These are phyloP conservation scores for Saguinus midas DNA, from an alignment of 2,113 vertebrate genomes.

Conservation along the genomic window DNA sequence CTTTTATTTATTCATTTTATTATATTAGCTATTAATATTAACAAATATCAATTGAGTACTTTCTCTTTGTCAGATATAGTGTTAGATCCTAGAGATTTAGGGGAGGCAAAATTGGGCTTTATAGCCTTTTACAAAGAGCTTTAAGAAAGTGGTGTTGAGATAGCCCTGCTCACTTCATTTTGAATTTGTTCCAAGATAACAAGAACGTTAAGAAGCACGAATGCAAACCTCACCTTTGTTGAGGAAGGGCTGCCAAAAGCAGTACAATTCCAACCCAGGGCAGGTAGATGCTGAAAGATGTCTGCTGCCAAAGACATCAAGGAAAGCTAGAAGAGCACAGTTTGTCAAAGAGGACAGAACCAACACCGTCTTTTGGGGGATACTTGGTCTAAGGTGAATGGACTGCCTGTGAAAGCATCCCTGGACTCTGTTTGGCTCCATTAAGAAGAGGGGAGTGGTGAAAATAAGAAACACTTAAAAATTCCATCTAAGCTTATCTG, in stretches of 20 bases:
- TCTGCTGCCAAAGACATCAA: background rate
- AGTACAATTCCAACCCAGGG: background rate
- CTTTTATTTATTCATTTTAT: background rate
- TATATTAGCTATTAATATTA: background rate
- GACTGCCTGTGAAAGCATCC: background rate
- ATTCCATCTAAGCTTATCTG: background rate
- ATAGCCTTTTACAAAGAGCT: background rate
- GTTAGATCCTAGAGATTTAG: background rate
- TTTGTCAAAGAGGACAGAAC: background rate
- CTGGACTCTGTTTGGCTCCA: background rate
- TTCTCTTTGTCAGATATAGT: background rate
- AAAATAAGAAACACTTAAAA: background rate
- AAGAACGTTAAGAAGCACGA: constrained; percentile 31
- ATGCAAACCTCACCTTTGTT: background rate
- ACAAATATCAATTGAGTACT: background rate
- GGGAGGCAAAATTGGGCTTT: background rate
- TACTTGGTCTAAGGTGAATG: background rate
- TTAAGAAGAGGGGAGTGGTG: background rate
- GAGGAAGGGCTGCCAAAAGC: constrained; percentile 1
- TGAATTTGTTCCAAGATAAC: constrained; percentile 23
- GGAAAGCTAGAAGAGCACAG: background rate
- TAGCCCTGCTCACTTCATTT: background rate
- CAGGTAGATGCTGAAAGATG: background rate
- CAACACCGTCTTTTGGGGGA: background rate
- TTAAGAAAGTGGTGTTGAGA: background rate